Evolutionary conservation across 1,140 invertebrate species (phyloP).

Genomic region (Cyclargus thomasi): DNA sequence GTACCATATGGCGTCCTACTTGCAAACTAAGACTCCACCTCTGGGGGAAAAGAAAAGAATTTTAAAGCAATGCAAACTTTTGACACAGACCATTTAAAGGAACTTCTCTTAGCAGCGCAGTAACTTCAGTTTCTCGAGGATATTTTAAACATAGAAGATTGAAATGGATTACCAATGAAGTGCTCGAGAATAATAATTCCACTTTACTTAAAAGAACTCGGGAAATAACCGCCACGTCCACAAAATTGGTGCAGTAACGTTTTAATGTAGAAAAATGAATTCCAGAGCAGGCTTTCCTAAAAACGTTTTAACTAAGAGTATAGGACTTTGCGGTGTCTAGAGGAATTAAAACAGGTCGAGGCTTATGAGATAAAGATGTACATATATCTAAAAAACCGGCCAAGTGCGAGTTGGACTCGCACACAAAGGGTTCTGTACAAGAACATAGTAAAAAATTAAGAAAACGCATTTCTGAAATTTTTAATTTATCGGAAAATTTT

Average conservation of each 20-base stretch:
- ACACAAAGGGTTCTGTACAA: no score
- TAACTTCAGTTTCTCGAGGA: slow-evolving; percentile 14
- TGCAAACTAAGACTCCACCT: slow-evolving; percentile 18
- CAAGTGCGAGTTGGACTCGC: no score
- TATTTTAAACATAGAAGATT: slow-evolving; percentile 12
- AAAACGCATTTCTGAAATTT: no score
- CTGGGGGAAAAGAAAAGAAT: slow-evolving; percentile 17
- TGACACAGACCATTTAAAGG: slow-evolving; percentile 17
- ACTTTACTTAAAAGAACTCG: not conserved
- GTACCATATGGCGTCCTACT: slow-evolving; percentile 8
- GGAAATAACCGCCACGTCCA: not conserved
- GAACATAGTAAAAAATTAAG: no score
- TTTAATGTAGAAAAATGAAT: slow-evolving; percentile 1
- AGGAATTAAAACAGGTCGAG: not conserved
- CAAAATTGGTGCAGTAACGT: not conserved
- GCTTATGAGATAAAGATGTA: not conserved
- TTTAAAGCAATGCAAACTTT: slow-evolving; percentile 18
- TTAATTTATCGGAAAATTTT: no score
- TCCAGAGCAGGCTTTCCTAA: not conserved
- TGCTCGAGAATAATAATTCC: slow-evolving; percentile 3
- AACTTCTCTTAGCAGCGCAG: not conserved
- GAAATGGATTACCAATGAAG: slow-evolving; percentile 13
- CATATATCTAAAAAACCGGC: not conserved
- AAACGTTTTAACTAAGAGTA: not conserved
- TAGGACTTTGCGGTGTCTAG: not conserved